Conservation (phyloP, 2,797 vertebrate species). For the Hemitrygon akajei region DNA sequence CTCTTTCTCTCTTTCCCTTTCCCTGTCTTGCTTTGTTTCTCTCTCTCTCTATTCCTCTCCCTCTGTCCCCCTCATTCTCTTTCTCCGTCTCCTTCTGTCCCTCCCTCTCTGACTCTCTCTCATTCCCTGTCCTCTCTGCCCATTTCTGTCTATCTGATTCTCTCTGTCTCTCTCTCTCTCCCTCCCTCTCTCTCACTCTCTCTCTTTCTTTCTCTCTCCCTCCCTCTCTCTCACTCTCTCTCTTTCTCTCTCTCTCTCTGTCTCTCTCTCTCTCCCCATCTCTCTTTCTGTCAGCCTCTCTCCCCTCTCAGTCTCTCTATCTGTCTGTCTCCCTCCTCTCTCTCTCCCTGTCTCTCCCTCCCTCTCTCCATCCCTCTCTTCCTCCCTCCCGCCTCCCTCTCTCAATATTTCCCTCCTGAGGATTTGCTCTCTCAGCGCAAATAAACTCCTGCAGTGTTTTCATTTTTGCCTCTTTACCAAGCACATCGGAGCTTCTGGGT, state of each 20-base stretch:
- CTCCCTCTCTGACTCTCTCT: not conserved
- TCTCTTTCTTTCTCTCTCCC: constrained; percentile 59
- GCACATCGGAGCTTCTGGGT: not conserved
- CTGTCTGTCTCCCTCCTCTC: not conserved
- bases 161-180: not conserved
- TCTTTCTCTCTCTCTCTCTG: constrained; percentile 43
- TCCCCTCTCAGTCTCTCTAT: not conserved
- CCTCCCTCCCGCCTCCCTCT: constrained; percentile 40
- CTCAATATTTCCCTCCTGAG: not conserved
- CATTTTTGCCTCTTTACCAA: not conserved
- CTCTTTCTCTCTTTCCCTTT: not conserved
- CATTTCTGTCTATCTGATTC: too few species aligned
- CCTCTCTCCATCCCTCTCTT: not conserved
- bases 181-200: not conserved
- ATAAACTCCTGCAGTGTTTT: not conserved
- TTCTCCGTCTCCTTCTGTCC: not conserved
- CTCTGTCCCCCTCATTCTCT: not conserved
- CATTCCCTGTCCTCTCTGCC: not conserved
- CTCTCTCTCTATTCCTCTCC: not conserved
- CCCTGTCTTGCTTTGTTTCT: not conserved
- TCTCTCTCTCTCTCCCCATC: constrained; percentile 58
- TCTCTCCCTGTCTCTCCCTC: not conserved
- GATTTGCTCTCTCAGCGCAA: not conserved
- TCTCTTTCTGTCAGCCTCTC: not conserved
- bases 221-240: constrained; percentile 43